phyloP scores from a whole-genome alignment of 2,888 invertebrate species.

The Bugula neritina region DNA sequence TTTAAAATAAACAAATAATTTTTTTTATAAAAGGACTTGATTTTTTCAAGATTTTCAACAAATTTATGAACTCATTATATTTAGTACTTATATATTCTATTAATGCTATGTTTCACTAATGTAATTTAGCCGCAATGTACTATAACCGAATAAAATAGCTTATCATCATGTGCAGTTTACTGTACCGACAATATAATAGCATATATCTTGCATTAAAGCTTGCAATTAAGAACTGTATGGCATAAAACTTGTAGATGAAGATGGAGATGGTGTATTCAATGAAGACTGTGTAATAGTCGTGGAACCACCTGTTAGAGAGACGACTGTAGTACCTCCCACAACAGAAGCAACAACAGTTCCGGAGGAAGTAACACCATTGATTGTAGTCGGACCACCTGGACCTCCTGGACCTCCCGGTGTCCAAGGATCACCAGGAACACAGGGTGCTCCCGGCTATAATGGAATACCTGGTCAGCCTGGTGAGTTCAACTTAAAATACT shows the following conservation, averaged over 20 bases:
- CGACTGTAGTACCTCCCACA: not conserved
- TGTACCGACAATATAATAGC: too few relatives aligned
- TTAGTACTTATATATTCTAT: too few relatives aligned
- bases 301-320: not conserved
- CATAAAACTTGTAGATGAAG: slow-evolving; percentile 21
- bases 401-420: slow-evolving; percentile 10
- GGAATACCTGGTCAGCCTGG: slow-evolving; percentile 25
- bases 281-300: slow-evolving; percentile 7
- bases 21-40: too few relatives aligned
- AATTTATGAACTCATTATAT: too few relatives aligned
- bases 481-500: not conserved
- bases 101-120: too few relatives aligned
- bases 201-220: too few relatives aligned
- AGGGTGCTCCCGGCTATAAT: slow-evolving; percentile 15
- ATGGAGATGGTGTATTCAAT: slow-evolving; percentile 4
- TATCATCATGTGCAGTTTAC: too few relatives aligned
- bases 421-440: not conserved
- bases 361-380: not conserved
- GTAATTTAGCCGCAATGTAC: too few relatives aligned
- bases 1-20: too few relatives aligned
- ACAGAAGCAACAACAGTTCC: not conserved
- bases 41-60: too few relatives aligned
- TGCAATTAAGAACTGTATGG: too few relatives aligned
- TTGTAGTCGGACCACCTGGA: slow-evolving; percentile 21
- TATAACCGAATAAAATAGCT: too few relatives aligned